Base-by-base conservation (phyloP, 1,140 invertebrate species). In the Drosophila pandora region DNA sequence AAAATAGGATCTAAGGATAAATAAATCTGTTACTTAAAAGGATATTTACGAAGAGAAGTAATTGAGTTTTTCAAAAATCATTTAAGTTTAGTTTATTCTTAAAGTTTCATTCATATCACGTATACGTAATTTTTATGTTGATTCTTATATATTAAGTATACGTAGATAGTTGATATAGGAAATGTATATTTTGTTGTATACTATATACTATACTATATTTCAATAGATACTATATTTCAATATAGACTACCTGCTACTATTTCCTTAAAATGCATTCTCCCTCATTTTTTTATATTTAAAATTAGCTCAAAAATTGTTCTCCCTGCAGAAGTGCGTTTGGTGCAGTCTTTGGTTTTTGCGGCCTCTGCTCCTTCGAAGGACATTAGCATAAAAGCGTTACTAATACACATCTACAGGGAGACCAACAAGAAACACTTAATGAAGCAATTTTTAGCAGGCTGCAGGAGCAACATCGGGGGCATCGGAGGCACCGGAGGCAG, bases 391-490 rank as follows among this genome's bases (percentile, higher is more conserved):
- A 87, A 88, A 88, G 82, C 82, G 82, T 87, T 71, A 82, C 69
- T 82, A 87, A 85, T 87, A 87, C 77, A 82, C 69, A 78, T 65
- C 58, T 54, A 61, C 62, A 53, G 32, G 63, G 80, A 70, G 74
- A 61, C 74, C 69, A 85, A 85, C 82, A 87, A 87, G 82, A 87
- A 87, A 88, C 79, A 87, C 82, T 88, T 87, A 87, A 87, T 87
- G 82, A 87, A 87, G 82, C 82, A 87, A 87, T 87, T 88, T 87
- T 87, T 87, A 81, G 78, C 41, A 69, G 68, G 48, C 65, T 79
- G 60, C 28, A 48, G 37, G 55, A 56, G 41, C 49, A 64, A 30
- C 55, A 60, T 47, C 49, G 63, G 34, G 9, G 34, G 34, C 34
- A 37, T 12, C 10, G 34, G 34, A 4, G 34, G 34, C 2, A 37